Evolutionary conservation across 1,140 invertebrate species (phyloP).

Genomic region (Drosophila oshimai): DNA sequence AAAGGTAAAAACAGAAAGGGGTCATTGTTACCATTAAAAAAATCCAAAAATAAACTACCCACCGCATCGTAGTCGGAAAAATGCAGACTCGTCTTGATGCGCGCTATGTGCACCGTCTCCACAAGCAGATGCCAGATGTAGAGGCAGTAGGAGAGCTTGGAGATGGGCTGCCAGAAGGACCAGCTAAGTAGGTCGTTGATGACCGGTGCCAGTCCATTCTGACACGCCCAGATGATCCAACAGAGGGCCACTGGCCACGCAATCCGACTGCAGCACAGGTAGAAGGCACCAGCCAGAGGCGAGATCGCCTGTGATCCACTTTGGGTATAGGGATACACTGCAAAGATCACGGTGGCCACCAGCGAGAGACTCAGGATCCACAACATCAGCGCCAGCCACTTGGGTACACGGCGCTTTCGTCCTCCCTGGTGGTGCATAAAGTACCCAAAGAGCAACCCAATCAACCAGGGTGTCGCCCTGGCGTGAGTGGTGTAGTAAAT

Average conservation of each 20-base stretch:
- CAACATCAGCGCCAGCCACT: constrained; percentile 23
- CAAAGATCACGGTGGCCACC: constrained; percentile 62
- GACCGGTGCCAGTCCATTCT: constrained; percentile 85
- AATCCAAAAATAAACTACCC: constrained; percentile 9
- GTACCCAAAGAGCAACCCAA: constrained; percentile 69
- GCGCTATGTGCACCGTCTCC: constrained; percentile 49
- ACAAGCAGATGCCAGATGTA: constrained; percentile 83
- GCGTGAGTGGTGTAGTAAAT: constrained; percentile 73
- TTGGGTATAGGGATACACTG: constrained; percentile 69
- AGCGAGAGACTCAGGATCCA: constrained; percentile 58
- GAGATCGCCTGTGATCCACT: constrained; percentile 56
- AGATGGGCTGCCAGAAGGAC: constrained; percentile 83
- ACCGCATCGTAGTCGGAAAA: constrained; percentile 76
- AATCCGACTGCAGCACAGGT: constrained; percentile 85
- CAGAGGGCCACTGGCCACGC: constrained; percentile 86
- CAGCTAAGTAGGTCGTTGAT: constrained; percentile 83
- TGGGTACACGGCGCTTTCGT: constrained; percentile 16
- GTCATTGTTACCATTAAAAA: neutral
- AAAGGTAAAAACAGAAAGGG: neutral
- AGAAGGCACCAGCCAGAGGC: constrained; percentile 84
- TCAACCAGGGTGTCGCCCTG: constrained; percentile 70
- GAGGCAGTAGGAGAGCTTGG: constrained; percentile 84
- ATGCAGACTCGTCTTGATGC: constrained; percentile 56
- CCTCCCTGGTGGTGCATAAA: constrained; percentile 48
- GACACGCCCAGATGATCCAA: constrained; percentile 89